These are phyloP conservation scores for Mizuhopecten yessoensis DNA, from an alignment of 1,140 invertebrate species.

Conservation along the genomic window DNA sequence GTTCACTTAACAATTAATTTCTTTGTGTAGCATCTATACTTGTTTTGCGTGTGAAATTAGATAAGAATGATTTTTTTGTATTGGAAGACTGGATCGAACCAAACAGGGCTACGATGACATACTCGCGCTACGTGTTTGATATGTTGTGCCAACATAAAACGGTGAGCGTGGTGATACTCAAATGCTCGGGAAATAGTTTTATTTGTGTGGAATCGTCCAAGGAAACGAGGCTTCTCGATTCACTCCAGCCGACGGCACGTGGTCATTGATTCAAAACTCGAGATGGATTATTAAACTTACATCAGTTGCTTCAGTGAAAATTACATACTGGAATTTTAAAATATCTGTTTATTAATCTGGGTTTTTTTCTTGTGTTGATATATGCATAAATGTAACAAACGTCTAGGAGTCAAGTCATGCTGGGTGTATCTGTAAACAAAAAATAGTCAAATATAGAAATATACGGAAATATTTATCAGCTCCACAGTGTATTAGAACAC, in stretches of 20 bases:
- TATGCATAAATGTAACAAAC: too few relatives aligned
- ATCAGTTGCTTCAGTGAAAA: neutral
- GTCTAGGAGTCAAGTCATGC: neutral
- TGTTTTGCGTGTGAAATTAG: constrained; percentile 23
- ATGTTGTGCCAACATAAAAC: neutral
- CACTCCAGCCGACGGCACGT: too few relatives aligned
- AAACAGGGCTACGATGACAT: neutral
- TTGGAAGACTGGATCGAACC: neutral
- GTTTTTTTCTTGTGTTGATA: too few relatives aligned
- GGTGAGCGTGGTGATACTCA: neutral
- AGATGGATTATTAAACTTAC: too few relatives aligned
- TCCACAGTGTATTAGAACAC: neutral
- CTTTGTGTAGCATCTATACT: neutral
- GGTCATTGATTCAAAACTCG: too few relatives aligned
- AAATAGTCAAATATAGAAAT: neutral
- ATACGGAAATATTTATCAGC: neutral
- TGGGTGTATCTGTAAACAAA: neutral
- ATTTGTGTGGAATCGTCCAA: too few relatives aligned
- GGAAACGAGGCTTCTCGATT: too few relatives aligned
- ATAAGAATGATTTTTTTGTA: neutral
- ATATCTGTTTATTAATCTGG: neutral
- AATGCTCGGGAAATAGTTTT: too few relatives aligned
- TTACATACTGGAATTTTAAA: neutral
- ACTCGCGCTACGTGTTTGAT: neutral
- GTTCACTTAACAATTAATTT: neutral